Evolutionary conservation across 1,140 invertebrate species (phyloP).

Genomic region (Rhopalosiphum maidis): DNA sequence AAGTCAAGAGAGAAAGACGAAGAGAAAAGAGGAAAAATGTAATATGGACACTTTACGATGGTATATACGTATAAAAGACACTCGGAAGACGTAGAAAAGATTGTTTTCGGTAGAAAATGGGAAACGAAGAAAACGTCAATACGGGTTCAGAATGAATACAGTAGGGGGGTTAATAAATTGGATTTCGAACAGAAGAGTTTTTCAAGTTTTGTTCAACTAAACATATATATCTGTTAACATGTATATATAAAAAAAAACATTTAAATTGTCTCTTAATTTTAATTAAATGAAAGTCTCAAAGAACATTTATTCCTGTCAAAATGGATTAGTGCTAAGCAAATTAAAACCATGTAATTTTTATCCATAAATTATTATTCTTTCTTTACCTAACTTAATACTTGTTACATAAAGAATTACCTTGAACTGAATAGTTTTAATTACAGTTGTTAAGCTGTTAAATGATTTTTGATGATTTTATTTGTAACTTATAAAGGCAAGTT

Average conservation of each 20-base stretch:
- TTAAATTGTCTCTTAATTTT: slow-evolving; percentile 49
- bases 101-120: slow-evolving; percentile 46
- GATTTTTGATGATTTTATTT: not conserved
- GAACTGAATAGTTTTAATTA: not conserved
- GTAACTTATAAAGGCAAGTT: not conserved
- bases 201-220: slow-evolving; percentile 30
- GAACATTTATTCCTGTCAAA: slow-evolving; percentile 24
- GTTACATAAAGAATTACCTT: not conserved
- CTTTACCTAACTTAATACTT: not conserved
- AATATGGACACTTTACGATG: slow-evolving; percentile 54
- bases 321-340: slow-evolving; percentile 19
- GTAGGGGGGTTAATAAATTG: slow-evolving; percentile 49
- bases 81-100: slow-evolving; percentile 45
- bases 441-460: not conserved
- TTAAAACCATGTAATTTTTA: slow-evolving; percentile 24
- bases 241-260: slow-evolving; percentile 25
- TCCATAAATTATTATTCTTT: not conserved
- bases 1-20: not conserved
- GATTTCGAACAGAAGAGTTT: slow-evolving; percentile 39
- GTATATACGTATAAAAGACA: slow-evolving; percentile 52
- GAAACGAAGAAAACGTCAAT: slow-evolving; percentile 52
- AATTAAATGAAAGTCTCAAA: slow-evolving; percentile 45
- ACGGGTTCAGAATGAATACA: not conserved
- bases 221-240: not conserved
- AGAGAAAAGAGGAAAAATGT: slow-evolving; percentile 37